These are phyloP conservation scores for Cheiracanthium punctorium DNA, from an alignment of 2,888 invertebrate species.

Conservation along the genomic window DNA sequence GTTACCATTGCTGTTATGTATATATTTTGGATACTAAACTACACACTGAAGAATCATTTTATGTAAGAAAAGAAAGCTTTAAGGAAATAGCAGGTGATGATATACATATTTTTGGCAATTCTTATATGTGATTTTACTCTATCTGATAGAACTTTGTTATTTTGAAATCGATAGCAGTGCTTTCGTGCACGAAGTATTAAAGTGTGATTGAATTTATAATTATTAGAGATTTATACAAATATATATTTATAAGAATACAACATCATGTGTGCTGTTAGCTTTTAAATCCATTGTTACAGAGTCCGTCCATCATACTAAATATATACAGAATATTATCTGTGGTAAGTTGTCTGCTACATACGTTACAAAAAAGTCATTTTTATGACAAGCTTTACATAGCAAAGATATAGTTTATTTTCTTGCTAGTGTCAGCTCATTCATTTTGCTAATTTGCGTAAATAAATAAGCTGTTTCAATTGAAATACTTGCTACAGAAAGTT, in stretches of 20 bases:
- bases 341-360: no score
- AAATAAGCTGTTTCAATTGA: no score
- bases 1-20: not conserved
- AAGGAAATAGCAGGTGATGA: not conserved
- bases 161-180: no score
- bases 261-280: not conserved
- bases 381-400: no score
- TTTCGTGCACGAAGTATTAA: no score
- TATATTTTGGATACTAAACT: not conserved
- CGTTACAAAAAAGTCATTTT: no score
- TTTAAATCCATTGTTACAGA: not conserved
- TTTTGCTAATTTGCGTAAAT: no score
- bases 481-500: no score
- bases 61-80: not conserved
- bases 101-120: not conserved
- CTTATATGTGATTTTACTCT: not conserved
- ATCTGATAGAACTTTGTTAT: no score
- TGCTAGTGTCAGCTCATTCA: no score
- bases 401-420: no score
- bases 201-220: not conserved
- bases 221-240: not conserved
- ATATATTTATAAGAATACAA: not conserved
- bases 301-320: not conserved
- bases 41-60: not conserved
- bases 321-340: no score